Evolutionary conservation across 1,140 invertebrate species (phyloP), one percentile per base, ranked within the genome.

Genomic region (Bathynomus jamesi): DNA sequence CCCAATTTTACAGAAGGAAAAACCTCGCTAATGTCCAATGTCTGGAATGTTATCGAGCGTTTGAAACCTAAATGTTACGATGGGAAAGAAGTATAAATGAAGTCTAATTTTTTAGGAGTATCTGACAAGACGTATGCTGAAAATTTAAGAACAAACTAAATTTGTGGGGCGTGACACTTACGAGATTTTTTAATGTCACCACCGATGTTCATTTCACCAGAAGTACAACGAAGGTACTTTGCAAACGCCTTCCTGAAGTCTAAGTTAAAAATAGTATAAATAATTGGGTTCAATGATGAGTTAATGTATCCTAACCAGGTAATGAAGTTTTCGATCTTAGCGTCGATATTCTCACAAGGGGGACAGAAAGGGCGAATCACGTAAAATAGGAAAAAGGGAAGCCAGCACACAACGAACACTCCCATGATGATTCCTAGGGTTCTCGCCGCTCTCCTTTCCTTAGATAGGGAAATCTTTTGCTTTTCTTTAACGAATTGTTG

Each of bases 241-340:
- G 32, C 32, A 40, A 40, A 40, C 7, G 32, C 32, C 17, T 40
- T 40, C 32, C 62, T 7, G n/a, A 63, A 63, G 62, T 63, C 62
- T n/a, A 27, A 13, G 62, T 63, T 63, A n/a, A 27, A 63, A 8
- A 63, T 63, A 8, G 95, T 96, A 82, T 98, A 99, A 76, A 98
- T 98, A 76, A 98, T 87, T 11, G 96, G 95, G 83, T 98, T 98
- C 8, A 98, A 85, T 17, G 92, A 92, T 28, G 94, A 97, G 83
- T 99, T 99, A 72, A 96, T 89, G 81, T 99, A 99, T 25, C 96
- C 96, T 40, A 99, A 86, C 96, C 96, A 99, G 31, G 92, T 95
- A 77, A 95, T 92, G 79, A 94, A 92, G 81, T 94, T 93, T 46
- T 90, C 89, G 68, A 94, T 84, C 78, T 89, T 88, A 46, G 88